phyloP scores from a whole-genome alignment of 2,888 invertebrate genomes.

The Prostheceraeus crozeri region DNA sequence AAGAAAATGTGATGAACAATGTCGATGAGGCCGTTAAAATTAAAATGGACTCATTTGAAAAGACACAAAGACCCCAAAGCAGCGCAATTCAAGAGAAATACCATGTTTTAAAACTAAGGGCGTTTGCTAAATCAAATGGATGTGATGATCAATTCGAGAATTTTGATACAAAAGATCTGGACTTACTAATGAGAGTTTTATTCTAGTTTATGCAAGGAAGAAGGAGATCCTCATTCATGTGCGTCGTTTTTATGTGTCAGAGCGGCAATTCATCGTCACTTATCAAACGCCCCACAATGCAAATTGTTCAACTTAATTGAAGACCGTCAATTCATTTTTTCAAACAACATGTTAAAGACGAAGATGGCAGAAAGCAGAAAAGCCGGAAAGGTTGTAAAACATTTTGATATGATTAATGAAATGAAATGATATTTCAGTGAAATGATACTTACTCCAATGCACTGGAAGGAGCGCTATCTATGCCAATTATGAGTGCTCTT shows the following conservation, averaged over 20 bases:
- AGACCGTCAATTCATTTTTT: background rate
- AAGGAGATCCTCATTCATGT: background rate
- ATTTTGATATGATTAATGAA: conserved; percentile 15
- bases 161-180: conserved; percentile 8
- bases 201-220: conserved; percentile 4
- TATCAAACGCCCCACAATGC: conserved; percentile 1
- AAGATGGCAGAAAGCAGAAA: conserved; percentile 20
- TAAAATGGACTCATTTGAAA: no score
- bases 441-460: no score
- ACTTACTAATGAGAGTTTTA: conserved; percentile 17
- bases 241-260: no score
- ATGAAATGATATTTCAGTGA: no score
- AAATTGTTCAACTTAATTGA: conserved; percentile 10
- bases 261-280: conserved; percentile 18
- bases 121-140: background rate
- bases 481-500: no score
- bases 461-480: no score
- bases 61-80: conserved; percentile 7
- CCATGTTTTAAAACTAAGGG: conserved; percentile 9
- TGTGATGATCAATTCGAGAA: conserved; percentile 14
- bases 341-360: conserved; percentile 11
- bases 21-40: no score
- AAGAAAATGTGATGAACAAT: no score
- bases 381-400: conserved; percentile 13
- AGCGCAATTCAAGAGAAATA: conserved; percentile 24